Conservation (phyloP, 2,888 invertebrate genomes). For the Aquatica leii region DNA sequence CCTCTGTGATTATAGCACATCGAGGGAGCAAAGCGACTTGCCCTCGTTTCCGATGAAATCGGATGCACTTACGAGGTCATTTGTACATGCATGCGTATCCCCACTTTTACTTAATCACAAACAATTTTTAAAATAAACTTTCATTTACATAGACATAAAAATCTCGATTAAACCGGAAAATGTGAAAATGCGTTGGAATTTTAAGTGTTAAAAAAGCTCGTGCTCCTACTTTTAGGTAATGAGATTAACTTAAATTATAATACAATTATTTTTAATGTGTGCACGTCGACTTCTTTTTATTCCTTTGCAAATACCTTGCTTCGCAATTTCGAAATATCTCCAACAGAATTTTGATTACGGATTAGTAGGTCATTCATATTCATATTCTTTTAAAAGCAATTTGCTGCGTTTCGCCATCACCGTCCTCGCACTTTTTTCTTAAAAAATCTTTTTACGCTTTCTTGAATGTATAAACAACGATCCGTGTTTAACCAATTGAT, state of each 20-base stretch:
- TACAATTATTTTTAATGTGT: conserved; percentile 9
- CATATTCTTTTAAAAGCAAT: conserved; percentile 5
- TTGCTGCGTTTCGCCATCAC: too few relatives aligned
- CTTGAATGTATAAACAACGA: too few relatives aligned
- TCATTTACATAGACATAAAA: too few relatives aligned
- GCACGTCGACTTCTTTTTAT: not conserved
- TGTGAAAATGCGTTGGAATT: not conserved
- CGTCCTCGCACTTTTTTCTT: too few relatives aligned
- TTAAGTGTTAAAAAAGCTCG: conserved; percentile 7
- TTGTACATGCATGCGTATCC: conserved; percentile 8
- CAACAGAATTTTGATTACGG: conserved; percentile 9
- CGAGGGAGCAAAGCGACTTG: conserved; percentile 29
- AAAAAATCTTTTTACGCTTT: too few relatives aligned
- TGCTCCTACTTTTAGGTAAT: not conserved
- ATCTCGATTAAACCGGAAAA: too few relatives aligned
- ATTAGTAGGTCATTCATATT: conserved; percentile 8
- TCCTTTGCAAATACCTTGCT: conserved; percentile 6
- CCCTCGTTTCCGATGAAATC: conserved; percentile 30
- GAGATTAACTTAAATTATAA: conserved; percentile 9
- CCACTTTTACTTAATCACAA: not conserved
- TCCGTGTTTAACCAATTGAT: too few relatives aligned
- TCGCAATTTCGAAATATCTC: conserved; percentile 1
- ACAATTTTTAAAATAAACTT: not conserved
- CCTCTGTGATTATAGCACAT: conserved; percentile 20
- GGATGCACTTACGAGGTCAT: conserved; percentile 24